Evolutionary conservation across 1,140 invertebrate genomes (phyloP).

Genomic region (Aradophagus sp.): DNA sequence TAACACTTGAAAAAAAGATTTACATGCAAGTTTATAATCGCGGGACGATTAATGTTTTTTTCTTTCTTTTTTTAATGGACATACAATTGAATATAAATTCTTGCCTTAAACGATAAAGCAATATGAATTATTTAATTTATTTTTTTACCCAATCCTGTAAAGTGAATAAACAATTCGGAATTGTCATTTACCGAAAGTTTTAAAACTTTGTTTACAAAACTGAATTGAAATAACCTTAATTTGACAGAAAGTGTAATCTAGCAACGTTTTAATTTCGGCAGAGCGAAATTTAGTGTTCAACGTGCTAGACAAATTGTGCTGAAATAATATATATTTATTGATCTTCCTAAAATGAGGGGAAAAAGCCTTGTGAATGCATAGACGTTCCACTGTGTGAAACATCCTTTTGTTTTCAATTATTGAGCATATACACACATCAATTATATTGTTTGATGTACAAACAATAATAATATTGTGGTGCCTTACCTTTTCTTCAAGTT

Average conservation of each 20-base stretch:
- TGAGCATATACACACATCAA: constrained; percentile 37
- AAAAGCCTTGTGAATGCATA: constrained; percentile 74
- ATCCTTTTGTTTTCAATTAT: constrained; percentile 22
- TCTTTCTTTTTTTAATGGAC: too few species aligned
- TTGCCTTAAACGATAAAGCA: neutral
- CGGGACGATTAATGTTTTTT: too few species aligned
- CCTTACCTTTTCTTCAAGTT: constrained; percentile 93
- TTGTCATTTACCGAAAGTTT: too few species aligned
- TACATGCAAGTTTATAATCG: too few species aligned
- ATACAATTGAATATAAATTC: too few species aligned
- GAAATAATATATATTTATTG: constrained; percentile 72
- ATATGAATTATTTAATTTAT: neutral
- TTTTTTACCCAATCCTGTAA: constrained; percentile 36
- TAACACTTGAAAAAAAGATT: too few species aligned
- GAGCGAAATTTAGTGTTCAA: constrained; percentile 32
- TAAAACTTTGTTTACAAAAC: too few species aligned
- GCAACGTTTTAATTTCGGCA: constrained; percentile 21
- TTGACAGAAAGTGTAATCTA: constrained; percentile 15
- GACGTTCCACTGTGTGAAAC: constrained; percentile 48
- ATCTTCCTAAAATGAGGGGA: constrained; percentile 74
- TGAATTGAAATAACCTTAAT: constrained; percentile 3
- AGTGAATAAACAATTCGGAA: constrained; percentile 32
- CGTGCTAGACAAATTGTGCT: constrained; percentile 65
- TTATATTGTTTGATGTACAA: constrained; percentile 14
- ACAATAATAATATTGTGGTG: constrained; percentile 13